Conservation (phyloP, 2,113 vertebrate genomes). For the Phodopus roborovskii region DNA sequence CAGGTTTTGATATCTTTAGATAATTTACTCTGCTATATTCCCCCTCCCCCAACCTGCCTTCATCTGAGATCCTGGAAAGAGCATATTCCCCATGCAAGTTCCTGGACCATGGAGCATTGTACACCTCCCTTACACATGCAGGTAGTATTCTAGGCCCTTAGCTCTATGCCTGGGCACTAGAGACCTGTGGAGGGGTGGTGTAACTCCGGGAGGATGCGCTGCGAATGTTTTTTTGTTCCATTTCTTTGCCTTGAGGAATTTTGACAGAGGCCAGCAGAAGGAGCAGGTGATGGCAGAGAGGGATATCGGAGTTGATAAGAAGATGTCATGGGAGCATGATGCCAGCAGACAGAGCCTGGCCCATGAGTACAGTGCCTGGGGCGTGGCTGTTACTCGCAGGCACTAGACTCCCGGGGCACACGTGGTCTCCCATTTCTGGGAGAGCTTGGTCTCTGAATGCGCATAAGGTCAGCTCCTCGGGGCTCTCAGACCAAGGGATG, state of each 20-base stretch:
- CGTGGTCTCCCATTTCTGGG: rapidly evolving
- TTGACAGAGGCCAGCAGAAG: neutral
- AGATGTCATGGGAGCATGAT: neutral
- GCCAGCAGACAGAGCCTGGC: neutral
- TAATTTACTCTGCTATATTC: neutral
- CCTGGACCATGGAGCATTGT: neutral
- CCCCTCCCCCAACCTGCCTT: no score
- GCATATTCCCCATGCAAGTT: neutral
- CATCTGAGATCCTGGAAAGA: neutral
- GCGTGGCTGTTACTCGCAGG: neutral
- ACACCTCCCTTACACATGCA: neutral
- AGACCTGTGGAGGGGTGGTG: rapidly evolving
- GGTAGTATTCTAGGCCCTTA: neutral
- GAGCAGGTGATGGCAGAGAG: neutral
- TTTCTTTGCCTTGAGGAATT: neutral
- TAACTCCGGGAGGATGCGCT: neutral
- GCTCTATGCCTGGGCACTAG: neutral
- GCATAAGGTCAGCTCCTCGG: neutral
- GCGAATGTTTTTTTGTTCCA: neutral
- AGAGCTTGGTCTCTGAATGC: neutral
- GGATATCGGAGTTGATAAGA: neutral
- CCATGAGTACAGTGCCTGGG: rapidly evolving
- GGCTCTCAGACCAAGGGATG: neutral
- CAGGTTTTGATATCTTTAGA: neutral
- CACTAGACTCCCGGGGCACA: rapidly evolving